Conservation (phyloP, 2,888 invertebrate genomes). For the Dendrolimus pini region DNA sequence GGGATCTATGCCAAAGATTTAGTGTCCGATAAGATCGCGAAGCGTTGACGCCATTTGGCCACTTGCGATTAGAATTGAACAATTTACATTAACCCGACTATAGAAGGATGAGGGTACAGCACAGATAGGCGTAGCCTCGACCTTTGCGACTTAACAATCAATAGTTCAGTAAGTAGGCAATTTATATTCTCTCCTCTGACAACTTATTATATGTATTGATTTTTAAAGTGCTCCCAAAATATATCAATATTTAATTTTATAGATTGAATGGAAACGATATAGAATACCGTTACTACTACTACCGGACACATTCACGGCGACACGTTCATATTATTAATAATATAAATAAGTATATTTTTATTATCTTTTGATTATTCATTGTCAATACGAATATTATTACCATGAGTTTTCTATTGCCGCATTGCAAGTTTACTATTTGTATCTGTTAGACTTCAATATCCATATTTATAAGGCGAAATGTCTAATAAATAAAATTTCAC, state of each 20-base stretch:
- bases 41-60: constrained; percentile 68
- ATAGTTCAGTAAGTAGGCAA: constrained; percentile 45
- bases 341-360: too few species aligned
- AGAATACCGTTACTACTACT: too few species aligned
- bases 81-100: constrained; percentile 52
- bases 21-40: constrained; percentile 57
- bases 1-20: constrained; percentile 56
- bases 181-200: constrained; percentile 57
- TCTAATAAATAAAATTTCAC: constrained; percentile 16
- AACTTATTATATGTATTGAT: constrained; percentile 16
- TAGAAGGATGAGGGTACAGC: constrained; percentile 5
- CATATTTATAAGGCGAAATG: constrained; percentile 9
- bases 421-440: too few species aligned
- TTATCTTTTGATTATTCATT: too few species aligned
- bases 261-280: too few species aligned
- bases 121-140: constrained; percentile 60
- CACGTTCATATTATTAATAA: too few species aligned
- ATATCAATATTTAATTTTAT: not conserved
- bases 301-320: too few species aligned
- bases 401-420: too few species aligned
- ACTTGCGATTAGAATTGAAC: constrained; percentile 56
- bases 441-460: not conserved
- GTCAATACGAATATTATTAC: too few species aligned
- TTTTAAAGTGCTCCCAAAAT: constrained; percentile 4
- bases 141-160: constrained; percentile 50